phyloP scores from a whole-genome alignment of 2,113 vertebrate genomes.

The Paracanthobrama guichenoti region DNA sequence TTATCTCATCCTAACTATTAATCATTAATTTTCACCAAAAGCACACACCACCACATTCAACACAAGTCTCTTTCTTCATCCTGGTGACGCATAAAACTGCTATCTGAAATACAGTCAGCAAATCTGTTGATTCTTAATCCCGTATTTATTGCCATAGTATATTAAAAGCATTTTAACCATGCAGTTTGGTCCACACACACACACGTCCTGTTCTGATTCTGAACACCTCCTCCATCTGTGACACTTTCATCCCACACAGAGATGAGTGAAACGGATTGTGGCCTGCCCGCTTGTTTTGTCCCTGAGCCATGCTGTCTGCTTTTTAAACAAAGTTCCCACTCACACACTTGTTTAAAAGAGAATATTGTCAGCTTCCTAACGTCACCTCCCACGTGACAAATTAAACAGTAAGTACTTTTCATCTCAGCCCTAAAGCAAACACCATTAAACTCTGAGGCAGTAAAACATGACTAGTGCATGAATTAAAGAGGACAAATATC shows the following conservation, averaged over 20 bases:
- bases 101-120: neutral
- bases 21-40: neutral
- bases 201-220: slow-evolving; percentile 2
- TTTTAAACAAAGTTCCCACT: slow-evolving; percentile 28
- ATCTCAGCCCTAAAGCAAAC: slow-evolving; percentile 16
- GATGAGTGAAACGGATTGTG: neutral
- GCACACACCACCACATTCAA: neutral
- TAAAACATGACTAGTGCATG: slow-evolving; percentile 19
- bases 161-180: neutral
- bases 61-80: neutral
- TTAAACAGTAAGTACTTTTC: slow-evolving; percentile 29
- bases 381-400: slow-evolving; percentile 8
- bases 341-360: slow-evolving; percentile 19
- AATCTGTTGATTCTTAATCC: neutral
- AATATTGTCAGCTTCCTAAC: slow-evolving; percentile 1
- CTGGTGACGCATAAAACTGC: neutral
- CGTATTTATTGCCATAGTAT: neutral
- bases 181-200: neutral
- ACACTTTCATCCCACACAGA: slow-evolving; percentile 26
- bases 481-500: neutral
- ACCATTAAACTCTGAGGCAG: neutral
- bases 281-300: slow-evolving; percentile 19
- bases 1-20: neutral
- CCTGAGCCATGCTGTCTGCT: slow-evolving; percentile 4
- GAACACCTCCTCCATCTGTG: slow-evolving; percentile 21